Conservation (phyloP, 2,888 invertebrate genomes). For the Cantharis flavilabris region DNA sequence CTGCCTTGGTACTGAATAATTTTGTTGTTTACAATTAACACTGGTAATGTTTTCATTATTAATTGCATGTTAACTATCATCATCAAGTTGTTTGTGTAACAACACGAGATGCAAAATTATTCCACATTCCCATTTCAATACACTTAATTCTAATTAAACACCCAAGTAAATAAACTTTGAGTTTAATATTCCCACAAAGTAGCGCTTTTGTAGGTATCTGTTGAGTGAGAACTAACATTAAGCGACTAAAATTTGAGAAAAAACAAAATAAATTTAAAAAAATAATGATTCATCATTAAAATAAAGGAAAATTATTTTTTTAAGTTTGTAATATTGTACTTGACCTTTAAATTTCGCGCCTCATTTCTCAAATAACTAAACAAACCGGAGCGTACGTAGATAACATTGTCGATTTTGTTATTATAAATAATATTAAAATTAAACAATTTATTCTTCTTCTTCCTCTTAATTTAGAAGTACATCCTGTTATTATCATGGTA, state of each 20-base stretch:
- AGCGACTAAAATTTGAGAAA: neutral
- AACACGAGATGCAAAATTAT: neutral
- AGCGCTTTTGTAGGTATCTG: neutral
- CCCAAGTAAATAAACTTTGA: neutral
- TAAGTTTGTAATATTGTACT: no score
- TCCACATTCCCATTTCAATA: neutral
- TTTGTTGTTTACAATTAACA: neutral
- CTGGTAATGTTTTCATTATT: neutral
- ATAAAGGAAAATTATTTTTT: no score
- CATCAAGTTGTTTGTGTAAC: neutral
- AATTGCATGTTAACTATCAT: neutral
- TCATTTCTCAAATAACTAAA: no score
- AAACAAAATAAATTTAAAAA: no score
- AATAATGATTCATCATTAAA: no score
- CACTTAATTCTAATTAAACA: neutral
- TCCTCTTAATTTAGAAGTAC: no score
- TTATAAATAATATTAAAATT: no score
- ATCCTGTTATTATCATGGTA: no score
- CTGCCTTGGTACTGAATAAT: neutral
- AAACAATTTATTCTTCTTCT: no score
- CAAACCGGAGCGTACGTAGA: no score
- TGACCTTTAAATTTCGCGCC: no score
- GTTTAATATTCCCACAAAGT: neutral
- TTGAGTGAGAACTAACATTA: neutral
- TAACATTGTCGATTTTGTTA: no score